Base-by-base conservation (phyloP, 1,140 invertebrate genomes). In the Hydropsyche tenuis region DNA sequence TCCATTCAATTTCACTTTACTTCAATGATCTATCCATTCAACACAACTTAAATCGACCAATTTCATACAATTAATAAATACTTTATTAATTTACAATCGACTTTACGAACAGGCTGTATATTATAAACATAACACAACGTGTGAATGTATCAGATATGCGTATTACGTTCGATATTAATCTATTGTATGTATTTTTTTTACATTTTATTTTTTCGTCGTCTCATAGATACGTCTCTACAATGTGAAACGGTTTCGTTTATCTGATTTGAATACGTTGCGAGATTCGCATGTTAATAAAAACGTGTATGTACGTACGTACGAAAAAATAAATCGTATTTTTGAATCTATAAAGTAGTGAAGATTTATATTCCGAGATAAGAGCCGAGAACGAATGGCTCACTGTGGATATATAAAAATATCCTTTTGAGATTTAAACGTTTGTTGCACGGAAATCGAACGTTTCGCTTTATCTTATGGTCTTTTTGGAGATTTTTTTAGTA, bases 371-470 rank as follows among this genome's bases (percentile, higher is more conserved):
- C 9, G 3, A 37, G 30, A 37, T 37, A 37, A 37, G 30, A 37
- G n/a, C n/a, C n/a, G n/a, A n/a, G 30, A 37, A 37, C 30, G 30
- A 37, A 37, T 37, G 30, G 30, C 30, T 37, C 9, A 9, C 30
- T 37, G 30, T 37, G 30, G 30, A 37, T 37, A 37, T n/a, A n/a
- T 37, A 37, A 37, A 37, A 37, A 37, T 37, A 51, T 51, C 46
- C 46, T 51, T 62, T 62, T 14, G 56, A 23, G 56, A 62, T 6
- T 65, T 65, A 65, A 65, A 65, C 63, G 63, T 25, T 65, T 25
- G 63, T 65, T 65, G 27, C 63, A 65, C 63, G 63, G 63, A 20
- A 65, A 65, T 65, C 63, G 27, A 65, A 42, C 63, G 37, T 30
- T 65, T 65, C 63, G 30, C 30, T 37, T 37, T 37, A 37, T 37